Evolutionary conservation across 2,888 invertebrate species (phyloP), one percentile per base, ranked within the genome.

Genomic region (Campaea margaritaria): DNA sequence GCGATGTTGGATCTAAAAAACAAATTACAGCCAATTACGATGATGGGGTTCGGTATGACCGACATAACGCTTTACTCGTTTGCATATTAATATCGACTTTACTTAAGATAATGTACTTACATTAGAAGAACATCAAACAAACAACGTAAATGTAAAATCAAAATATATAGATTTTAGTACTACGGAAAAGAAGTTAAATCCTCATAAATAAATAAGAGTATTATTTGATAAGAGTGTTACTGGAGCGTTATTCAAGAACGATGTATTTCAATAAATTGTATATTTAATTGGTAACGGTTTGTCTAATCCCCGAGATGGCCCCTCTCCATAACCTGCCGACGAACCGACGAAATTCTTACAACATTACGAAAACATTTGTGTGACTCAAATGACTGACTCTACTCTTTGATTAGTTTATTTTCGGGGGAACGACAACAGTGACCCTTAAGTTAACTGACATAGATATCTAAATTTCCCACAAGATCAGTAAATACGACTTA

Each of bases 11-110:
- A 61, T 52, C 67, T 71, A 64, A 61, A 73, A 79, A 75, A 72
- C 75, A 76, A 79, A 84, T 82, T 82, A 78, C 73, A 71, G 48
- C 74, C 76, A 81, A 83, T 82, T 82, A 81, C 72, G 74, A 67
- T 60, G 68, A 75, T 70, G 62, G 70, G 59, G 62, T 70, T 72
- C 69, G 70, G 64, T 68, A 66, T 65, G 68, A 61, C 65, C 70
- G 70, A 71, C 72, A 75, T 75, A 27, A 70, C 72, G 68, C 66
- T 64, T 58, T 62, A 68, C 67, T 74, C 73, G 71, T 77, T 76
- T 74, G 76, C 73, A 75, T 76, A 74, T 75, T 70, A 68, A 74
- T 73, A 68, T 74, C 68, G 76, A 79, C 74, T 1, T 21, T 74
- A 70, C 72, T 70, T 79, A 68, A 75, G 72, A 81, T 80, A 78